A percentile compares a stretch with the other conserved stretches of the same genome.
Conservation (phyloP, 2,797 vertebrate genomes). For the Lepilemur septentrionalis region DNA sequence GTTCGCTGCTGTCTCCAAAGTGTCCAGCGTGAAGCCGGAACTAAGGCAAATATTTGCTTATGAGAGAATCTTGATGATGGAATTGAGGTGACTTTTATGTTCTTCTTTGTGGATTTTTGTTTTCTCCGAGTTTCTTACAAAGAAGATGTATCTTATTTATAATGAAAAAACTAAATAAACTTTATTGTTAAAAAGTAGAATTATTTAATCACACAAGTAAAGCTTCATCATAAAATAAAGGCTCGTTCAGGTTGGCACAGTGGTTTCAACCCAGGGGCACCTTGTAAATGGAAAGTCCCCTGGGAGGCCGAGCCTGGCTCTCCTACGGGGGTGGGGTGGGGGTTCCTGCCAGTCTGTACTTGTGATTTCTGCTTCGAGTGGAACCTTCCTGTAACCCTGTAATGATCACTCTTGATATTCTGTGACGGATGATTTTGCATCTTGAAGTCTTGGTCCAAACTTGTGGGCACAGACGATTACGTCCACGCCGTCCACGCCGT, state of each 20-base stretch:
- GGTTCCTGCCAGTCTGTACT: background rate
- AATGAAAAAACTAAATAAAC: background rate
- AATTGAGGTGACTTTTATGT: background rate
- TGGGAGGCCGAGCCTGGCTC: background rate
- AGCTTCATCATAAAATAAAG: background rate
- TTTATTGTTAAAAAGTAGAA: background rate
- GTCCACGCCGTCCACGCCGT: too few relatives aligned
- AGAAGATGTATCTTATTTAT: background rate
- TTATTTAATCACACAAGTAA: background rate
- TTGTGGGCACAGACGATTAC: background rate
- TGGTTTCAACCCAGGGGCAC: background rate
- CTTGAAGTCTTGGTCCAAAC: background rate
- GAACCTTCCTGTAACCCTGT: too few relatives aligned
- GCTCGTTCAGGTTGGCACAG: background rate
- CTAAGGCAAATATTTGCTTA: background rate
- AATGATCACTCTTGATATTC: background rate
- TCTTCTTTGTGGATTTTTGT: background rate
- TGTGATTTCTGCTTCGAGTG: background rate
- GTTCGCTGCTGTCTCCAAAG: background rate
- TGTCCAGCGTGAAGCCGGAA: background rate
- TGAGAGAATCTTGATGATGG: background rate
- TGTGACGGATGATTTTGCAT: background rate
- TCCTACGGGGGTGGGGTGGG: accelerated
- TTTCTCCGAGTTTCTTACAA: background rate
- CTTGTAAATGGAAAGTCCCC: background rate